Evolutionary conservation across 2,797 vertebrate species (phyloP).

Genomic region (Sebastes kiyomatsui): DNA sequence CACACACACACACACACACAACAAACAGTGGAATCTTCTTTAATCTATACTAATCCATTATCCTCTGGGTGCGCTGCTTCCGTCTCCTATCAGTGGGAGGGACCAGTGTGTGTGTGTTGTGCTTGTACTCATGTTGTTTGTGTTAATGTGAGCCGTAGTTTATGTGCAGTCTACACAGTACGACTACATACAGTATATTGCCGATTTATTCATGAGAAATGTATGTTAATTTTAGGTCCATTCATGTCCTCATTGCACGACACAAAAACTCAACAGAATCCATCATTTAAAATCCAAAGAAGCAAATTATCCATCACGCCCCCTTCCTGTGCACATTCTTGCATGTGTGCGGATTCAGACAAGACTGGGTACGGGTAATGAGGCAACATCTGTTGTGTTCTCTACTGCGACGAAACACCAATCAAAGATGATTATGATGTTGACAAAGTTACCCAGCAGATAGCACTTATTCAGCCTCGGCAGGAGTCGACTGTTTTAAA

Average conservation of each 20-base stretch:
- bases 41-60: constrained; percentile 87
- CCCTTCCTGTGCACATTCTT: constrained; percentile 30
- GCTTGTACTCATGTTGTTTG: constrained; percentile 17
- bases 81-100: constrained; percentile 50
- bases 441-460: constrained; percentile 75
- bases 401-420: constrained; percentile 61
- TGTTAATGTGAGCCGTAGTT: neutral
- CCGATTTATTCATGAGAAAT: neutral
- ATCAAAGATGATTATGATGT: constrained; percentile 81
- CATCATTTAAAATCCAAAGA: constrained; percentile 6
- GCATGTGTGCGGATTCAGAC: constrained; percentile 36
- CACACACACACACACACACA: constrained; percentile 36
- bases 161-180: neutral
- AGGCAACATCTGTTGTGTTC: constrained; percentile 76
- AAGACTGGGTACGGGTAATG: constrained; percentile 64
- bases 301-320: constrained; percentile 21
- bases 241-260: neutral
- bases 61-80: constrained; percentile 80
- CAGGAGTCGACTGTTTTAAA: constrained; percentile 59
- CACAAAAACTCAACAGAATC: constrained; percentile 2
- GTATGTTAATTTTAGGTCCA: neutral
- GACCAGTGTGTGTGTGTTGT: neutral
- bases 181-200: neutral
- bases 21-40: constrained; percentile 80
- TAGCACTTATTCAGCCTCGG: constrained; percentile 62